Conservation (phyloP, 2,113 vertebrate genomes). For the Sceloporus undulatus region DNA sequence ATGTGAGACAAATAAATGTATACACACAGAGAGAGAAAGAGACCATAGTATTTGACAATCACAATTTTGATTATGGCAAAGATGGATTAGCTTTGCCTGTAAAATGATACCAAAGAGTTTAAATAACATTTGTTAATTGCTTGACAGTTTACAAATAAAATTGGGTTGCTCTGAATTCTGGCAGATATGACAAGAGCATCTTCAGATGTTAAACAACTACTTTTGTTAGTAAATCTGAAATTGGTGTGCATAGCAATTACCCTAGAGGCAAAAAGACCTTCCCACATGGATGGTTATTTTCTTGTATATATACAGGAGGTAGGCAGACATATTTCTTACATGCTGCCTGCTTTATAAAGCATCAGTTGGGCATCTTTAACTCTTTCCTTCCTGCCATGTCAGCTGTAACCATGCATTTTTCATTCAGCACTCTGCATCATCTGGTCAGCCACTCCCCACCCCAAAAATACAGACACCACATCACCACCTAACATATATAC, state of each 20-base stretch:
- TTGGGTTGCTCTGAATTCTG: not conserved
- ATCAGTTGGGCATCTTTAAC: constrained; percentile 65
- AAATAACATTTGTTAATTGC: constrained; percentile 12
- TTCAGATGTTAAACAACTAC: not conserved
- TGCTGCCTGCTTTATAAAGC: constrained; percentile 59
- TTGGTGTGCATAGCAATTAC: not conserved
- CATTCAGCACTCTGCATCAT: not conserved
- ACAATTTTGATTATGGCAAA: constrained; percentile 25
- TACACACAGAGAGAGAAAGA: not conserved
- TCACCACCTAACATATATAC: constrained; percentile 7
- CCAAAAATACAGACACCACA: not conserved
- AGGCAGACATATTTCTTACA: constrained; percentile 57
- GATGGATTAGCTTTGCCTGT: constrained; percentile 14
- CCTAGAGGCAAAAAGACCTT: constrained; percentile 18
- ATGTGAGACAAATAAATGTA: not conserved
- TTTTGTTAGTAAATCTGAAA: not conserved
- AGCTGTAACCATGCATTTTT: constrained; percentile 29
- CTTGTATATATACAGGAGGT: constrained; percentile 7
- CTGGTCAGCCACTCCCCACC: constrained; percentile 7
- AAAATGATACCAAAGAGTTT: not conserved
- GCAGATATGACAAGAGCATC: not conserved
- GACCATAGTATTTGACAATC: not conserved
- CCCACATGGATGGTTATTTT: constrained; percentile 9
- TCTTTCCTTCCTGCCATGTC: constrained; percentile 34
- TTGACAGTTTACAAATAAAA: constrained; percentile 27